A percentile compares a stretch with the other conserved stretches of the same genome.
These are phyloP conservation scores for Drosophila diplacantha DNA, from an alignment of 2,888 invertebrate species.

Conservation along the genomic window DNA sequence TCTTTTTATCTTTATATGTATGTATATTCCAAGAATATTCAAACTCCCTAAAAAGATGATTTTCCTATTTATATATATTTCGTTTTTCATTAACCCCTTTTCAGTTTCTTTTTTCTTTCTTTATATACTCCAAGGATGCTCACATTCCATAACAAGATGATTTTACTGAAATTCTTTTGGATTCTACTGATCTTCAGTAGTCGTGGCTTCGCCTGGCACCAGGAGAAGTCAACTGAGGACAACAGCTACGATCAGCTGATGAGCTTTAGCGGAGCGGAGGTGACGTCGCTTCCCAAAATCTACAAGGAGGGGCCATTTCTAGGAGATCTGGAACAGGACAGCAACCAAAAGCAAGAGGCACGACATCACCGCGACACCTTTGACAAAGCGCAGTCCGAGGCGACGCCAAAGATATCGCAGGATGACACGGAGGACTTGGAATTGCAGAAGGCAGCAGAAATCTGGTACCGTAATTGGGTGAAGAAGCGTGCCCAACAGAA, in stretches of 20 bases:
- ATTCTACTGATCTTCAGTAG: slow-evolving; percentile 48
- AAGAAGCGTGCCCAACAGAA: slow-evolving; percentile 1
- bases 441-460: slow-evolving; percentile 45
- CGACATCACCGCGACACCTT: no score
- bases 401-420: background rate
- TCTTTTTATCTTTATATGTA: background rate
- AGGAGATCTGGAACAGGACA: slow-evolving; percentile 24
- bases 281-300: slow-evolving; percentile 45
- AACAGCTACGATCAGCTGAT: slow-evolving; percentile 44
- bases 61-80: slow-evolving; percentile 28
- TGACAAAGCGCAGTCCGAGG: slow-evolving; percentile 44
- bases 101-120: background rate
- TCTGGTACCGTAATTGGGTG: slow-evolving; percentile 58
- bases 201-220: background rate
- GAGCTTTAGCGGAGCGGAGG: slow-evolving; percentile 55
- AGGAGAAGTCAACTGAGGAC: background rate
- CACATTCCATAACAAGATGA: slow-evolving; percentile 35
- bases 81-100: background rate
- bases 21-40: background rate
- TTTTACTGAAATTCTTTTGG: slow-evolving; percentile 61
- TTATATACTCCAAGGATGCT: background rate
- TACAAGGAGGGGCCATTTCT: slow-evolving; percentile 37
- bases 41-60: slow-evolving; percentile 40
- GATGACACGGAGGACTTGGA: slow-evolving; percentile 40
- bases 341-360: background rate